Evolutionary conservation across 2,797 vertebrate genomes (phyloP).

Genomic region (Luscinia megarhynchos): DNA sequence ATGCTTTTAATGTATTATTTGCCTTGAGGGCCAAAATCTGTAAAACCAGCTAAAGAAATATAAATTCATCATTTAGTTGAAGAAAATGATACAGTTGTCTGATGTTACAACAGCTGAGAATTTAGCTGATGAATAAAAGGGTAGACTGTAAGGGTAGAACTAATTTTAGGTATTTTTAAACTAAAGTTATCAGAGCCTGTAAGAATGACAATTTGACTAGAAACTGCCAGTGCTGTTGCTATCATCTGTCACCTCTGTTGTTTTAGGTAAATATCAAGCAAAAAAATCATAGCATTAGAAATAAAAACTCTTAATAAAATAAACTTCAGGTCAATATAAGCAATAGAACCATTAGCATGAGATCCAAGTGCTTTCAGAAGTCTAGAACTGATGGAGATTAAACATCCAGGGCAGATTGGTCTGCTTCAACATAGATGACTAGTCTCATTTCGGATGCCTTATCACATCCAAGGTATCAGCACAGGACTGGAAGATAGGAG

Average conservation of each 20-base stretch:
- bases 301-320: not conserved
- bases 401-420: not conserved
- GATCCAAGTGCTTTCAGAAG: not conserved
- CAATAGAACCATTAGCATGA: not conserved
- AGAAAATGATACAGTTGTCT: not conserved
- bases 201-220: not conserved
- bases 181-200: not conserved
- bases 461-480: not conserved
- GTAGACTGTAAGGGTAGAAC: not conserved
- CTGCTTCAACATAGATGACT: not conserved
- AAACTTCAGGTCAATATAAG: not conserved
- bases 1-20: not conserved
- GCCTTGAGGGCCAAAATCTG: not conserved
- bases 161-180: not conserved
- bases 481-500: not conserved
- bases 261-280: not conserved
- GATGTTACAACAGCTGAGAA: not conserved
- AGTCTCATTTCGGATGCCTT: not conserved
- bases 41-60: not conserved
- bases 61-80: not conserved
- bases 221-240: not conserved
- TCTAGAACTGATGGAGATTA: not conserved
- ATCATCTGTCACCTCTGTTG: not conserved
- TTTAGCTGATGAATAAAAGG: not conserved
- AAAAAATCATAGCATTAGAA: not conserved